Evolutionary conservation across 2,888 invertebrate genomes (phyloP), one percentile per base, ranked within the genome.

Genomic region (Cynaeus angustus): DNA sequence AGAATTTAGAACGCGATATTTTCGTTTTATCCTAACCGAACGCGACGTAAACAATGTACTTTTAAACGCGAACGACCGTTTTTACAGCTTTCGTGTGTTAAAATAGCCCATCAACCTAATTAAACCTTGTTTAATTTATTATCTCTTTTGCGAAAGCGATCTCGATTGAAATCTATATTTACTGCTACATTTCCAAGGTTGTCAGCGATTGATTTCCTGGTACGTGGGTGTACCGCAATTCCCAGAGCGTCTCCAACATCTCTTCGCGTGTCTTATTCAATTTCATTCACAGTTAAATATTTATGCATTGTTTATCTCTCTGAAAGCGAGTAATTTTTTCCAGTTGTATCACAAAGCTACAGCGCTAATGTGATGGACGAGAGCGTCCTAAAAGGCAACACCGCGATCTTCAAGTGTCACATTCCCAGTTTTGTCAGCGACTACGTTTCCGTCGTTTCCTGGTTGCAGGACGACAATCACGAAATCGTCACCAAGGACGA

Each of bases 401-500:
- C 95, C 79, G 96, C 94, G 81, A 93, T 96, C 85, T 88, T 96
- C 84, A 95, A 96, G 90, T 96, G 96, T 88, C 94, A 95, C 87
- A 95, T 96, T 85, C 95, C 96, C 80, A 94, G 94, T 87, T 96
- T 96, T 88, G 95, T 96, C 78, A 94, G 94, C 82, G 96, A 96
- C 88, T 96, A 94, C 86, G 94, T 96, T 81, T 88, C 87, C 82
- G 94, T 96, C 80, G 90, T 91, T 79, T 92, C 94, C 79, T 96
- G 96, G 96, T 89, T 94, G 85, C 92, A 94, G 87, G 92, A 92
- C 84, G 93, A 92, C 84, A 89, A 88, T 78, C 88, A 87, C 76
- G 89, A 90, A 83, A 89, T 90, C 81, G 87, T 87, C 78, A 85
- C 87, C 79, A 85, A 81, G 72, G 77, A 75, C 59, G 73, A 79